Conservation (phyloP, 1,140 invertebrate genomes). For the Tetramorium simillimum region DNA sequence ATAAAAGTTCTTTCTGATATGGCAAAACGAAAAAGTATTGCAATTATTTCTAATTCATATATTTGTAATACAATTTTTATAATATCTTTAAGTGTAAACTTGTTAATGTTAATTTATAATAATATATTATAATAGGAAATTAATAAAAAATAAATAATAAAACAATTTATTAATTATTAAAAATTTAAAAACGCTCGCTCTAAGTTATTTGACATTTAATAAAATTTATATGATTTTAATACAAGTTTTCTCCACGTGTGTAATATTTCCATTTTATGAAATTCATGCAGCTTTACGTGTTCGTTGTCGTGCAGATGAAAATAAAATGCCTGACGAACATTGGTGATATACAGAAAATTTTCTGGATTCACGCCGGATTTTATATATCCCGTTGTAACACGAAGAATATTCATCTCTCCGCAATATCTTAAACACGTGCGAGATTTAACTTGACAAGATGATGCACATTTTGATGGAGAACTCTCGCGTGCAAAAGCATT, state of each 20-base stretch:
- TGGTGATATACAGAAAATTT: not conserved
- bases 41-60: slow-evolving; percentile 8
- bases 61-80: not conserved
- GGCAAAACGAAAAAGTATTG: not conserved
- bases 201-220: not conserved
- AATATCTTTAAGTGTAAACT: not conserved
- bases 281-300: not conserved
- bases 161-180: not conserved
- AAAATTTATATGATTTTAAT: not conserved
- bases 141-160: too few species aligned
- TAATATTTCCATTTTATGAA: slow-evolving; percentile 30
- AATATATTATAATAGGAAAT: too few species aligned
- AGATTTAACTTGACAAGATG: slow-evolving; percentile 12
- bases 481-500: not conserved
- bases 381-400: not conserved
- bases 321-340: slow-evolving; percentile 18
- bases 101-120: not conserved
- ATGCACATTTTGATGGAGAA: slow-evolving; percentile 17
- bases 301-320: not conserved
- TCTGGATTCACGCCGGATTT: slow-evolving; percentile 35
- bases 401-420: not conserved
- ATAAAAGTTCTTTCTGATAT: not conserved
- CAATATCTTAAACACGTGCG: not conserved
- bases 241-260: not conserved
- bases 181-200: not conserved